phyloP scores from a whole-genome alignment of 2,888 invertebrate species.

The Julus scandinavius region DNA sequence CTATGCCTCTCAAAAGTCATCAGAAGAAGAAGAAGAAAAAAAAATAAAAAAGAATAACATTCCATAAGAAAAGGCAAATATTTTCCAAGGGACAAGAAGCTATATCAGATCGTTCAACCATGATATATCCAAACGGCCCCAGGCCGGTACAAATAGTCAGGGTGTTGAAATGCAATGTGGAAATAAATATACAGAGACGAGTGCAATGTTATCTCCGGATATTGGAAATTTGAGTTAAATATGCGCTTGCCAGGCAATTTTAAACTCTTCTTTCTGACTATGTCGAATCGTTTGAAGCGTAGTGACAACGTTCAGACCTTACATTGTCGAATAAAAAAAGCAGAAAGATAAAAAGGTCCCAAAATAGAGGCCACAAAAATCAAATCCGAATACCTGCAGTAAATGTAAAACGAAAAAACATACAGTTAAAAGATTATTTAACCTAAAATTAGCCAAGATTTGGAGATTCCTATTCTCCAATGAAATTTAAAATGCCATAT shows the following conservation, averaged over 20 bases:
- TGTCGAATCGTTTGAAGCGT: too few relatives aligned
- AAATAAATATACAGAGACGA: neutral
- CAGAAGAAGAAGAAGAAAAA: neutral
- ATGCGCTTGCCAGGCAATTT: neutral
- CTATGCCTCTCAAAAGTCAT: neutral
- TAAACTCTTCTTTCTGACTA: neutral
- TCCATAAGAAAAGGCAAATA: neutral
- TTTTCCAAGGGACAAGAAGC: neutral
- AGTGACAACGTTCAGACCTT: too few relatives aligned
- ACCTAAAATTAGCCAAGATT: too few relatives aligned
- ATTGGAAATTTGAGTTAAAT: slow-evolving; percentile 11
- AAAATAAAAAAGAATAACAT: neutral
- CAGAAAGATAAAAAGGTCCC: too few relatives aligned
- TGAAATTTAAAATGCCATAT: too few relatives aligned
- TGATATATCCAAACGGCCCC: neutral
- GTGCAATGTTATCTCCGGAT: neutral
- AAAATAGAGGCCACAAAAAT: too few relatives aligned
- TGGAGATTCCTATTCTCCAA: too few relatives aligned
- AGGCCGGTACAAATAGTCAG: neutral
- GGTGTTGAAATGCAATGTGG: neutral
- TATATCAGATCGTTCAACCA: neutral
- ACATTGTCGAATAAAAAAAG: too few relatives aligned
- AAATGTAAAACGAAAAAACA: too few relatives aligned
- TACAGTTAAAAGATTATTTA: too few relatives aligned
- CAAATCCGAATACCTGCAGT: too few relatives aligned